A percentile compares a stretch with the other conserved stretches of the same genome.
These are phyloP conservation scores for Harpegnathos saltator DNA, from an alignment of 1,140 invertebrate genomes.

Conservation along the genomic window DNA sequence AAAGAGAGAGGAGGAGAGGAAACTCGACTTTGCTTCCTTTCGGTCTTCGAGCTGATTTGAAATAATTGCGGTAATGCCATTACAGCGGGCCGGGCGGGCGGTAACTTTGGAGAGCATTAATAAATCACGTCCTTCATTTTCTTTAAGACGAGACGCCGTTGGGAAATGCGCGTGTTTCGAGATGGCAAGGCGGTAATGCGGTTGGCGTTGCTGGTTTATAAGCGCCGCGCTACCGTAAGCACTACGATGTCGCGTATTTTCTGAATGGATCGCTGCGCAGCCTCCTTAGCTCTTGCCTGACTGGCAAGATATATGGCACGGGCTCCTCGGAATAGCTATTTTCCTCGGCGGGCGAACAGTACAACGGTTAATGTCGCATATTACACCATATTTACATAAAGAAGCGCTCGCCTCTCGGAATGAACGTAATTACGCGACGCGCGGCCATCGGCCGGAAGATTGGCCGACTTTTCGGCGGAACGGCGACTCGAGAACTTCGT, in stretches of 20 bases:
- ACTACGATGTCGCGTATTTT: conserved; percentile 62
- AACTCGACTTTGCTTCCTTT: not conserved
- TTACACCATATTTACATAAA: conserved; percentile 48
- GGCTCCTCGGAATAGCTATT: conserved; percentile 57
- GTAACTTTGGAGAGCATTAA: conserved; percentile 58
- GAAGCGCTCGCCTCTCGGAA: not conserved
- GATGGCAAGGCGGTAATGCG: conserved; percentile 55
- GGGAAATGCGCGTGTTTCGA: conserved; percentile 57
- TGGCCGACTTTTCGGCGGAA: no score
- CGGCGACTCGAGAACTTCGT: no score
- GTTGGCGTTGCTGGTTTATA: conserved; percentile 61
- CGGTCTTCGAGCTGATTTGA: conserved; percentile 25
- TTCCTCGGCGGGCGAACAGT: conserved; percentile 46
- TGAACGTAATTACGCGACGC: not conserved
- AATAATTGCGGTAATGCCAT: conserved; percentile 55
- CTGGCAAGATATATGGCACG: conserved; percentile 52
- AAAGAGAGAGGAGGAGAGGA: not conserved
- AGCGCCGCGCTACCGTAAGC: conserved; percentile 57
- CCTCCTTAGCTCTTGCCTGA: conserved; percentile 59
- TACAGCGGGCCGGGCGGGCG: conserved; percentile 48
- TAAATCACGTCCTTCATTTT: conserved; percentile 61
- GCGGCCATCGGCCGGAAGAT: no score
- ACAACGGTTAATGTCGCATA: conserved; percentile 38
- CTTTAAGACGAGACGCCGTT: conserved; percentile 56
- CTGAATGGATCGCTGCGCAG: conserved; percentile 62